Evolutionary conservation across 2,113 vertebrate genomes (phyloP).

Genomic region (Porphyrio hochstetteri): DNA sequence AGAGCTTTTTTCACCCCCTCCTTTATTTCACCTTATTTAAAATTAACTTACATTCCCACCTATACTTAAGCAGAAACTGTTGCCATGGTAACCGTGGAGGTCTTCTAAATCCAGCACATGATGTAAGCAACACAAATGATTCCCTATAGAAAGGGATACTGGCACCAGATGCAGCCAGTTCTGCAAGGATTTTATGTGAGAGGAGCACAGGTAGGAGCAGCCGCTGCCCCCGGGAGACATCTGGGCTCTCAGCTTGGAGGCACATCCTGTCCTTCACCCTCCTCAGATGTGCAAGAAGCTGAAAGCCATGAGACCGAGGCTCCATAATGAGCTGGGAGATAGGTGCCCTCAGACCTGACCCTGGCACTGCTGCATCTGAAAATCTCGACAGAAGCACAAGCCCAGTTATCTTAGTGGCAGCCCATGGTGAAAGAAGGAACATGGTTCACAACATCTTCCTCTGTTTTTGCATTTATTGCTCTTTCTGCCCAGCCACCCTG

Average conservation of each 20-base stretch:
- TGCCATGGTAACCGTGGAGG: conserved; percentile 60
- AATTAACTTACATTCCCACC: conserved; percentile 75
- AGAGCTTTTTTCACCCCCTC: not conserved
- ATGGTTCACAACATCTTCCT: not conserved
- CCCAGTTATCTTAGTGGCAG: not conserved
- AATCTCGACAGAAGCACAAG: not conserved
- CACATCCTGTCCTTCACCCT: not conserved
- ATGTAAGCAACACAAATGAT: conserved; percentile 8
- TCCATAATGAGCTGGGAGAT: not conserved
- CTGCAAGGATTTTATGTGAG: not conserved
- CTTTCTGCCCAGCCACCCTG: not conserved
- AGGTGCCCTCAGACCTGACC: not conserved
- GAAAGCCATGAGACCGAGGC: not conserved
- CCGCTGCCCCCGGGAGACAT: not conserved
- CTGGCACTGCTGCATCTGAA: not conserved
- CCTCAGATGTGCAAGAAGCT: not conserved
- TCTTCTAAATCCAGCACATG: conserved; percentile 55
- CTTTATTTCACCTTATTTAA: conserved; percentile 63
- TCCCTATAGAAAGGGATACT: conserved; percentile 1
- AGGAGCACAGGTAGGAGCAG: not conserved
- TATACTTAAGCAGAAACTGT: conserved; percentile 68
- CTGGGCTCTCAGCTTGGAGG: fast-evolving
- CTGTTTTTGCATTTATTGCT: not conserved
- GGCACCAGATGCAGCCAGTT: not conserved
- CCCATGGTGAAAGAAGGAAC: fast-evolving